Conservation (phyloP, 2,113 vertebrate species). For the Gasterosteus aculeatus region DNA sequence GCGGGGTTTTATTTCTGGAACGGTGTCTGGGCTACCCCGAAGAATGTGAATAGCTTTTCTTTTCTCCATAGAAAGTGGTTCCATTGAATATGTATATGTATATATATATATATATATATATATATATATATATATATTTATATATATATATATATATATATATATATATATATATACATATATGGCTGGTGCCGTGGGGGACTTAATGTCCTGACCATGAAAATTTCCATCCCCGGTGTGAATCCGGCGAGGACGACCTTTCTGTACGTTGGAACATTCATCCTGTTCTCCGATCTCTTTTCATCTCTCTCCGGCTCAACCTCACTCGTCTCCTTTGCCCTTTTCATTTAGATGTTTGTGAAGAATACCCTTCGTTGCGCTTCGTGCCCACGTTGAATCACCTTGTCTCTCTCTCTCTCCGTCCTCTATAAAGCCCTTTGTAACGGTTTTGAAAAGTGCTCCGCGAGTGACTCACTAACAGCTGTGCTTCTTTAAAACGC, state of each 20-base stretch:
- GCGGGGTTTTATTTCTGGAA: background rate
- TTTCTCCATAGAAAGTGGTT: background rate
- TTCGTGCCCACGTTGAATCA: background rate
- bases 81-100: background rate
- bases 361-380: background rate
- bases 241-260: background rate
- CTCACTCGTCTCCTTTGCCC: background rate
- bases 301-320: background rate
- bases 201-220: background rate
- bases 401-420: background rate
- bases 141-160: too few species aligned
- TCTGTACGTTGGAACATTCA: background rate
- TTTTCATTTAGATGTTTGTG: background rate
- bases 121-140: too few species aligned
- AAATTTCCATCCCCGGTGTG: background rate
- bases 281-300: background rate
- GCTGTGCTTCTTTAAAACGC: conserved; percentile 8
- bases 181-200: background rate
- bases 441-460: conserved; percentile 22
- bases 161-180: too few species aligned
- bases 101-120: too few species aligned
- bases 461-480: conserved; percentile 41
- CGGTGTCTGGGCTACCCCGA: background rate
- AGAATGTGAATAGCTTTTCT: background rate
- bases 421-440: conserved; percentile 1